Evolutionary conservation across 2,888 invertebrate species (phyloP).

Genomic region (Drosophila mettleri): DNA sequence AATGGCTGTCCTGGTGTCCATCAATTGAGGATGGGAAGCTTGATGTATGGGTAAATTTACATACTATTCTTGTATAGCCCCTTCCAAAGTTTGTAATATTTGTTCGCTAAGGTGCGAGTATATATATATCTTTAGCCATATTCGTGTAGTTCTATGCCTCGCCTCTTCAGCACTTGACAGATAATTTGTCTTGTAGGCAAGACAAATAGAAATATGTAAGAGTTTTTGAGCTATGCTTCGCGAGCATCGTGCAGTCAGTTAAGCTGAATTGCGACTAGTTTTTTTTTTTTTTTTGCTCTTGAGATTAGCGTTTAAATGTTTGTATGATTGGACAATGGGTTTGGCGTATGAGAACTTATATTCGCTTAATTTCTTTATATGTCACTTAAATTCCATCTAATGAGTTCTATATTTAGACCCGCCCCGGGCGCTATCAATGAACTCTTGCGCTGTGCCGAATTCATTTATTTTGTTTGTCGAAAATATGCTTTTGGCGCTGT

Average conservation of each 20-base stretch:
- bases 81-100: too few relatives aligned
- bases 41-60: too few relatives aligned
- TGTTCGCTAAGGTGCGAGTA: too few relatives aligned
- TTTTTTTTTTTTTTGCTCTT: conserved; percentile 6
- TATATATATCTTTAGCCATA: too few relatives aligned
- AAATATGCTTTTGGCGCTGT: conserved; percentile 25
- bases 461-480: conserved; percentile 21
- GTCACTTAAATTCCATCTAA: conserved; percentile 54
- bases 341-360: conserved; percentile 3
- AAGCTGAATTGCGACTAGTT: neutral
- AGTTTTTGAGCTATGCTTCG: too few relatives aligned
- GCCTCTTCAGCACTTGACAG: too few relatives aligned
- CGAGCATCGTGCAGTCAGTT: neutral
- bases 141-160: too few relatives aligned
- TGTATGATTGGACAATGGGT: conserved; percentile 10
- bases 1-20: neutral
- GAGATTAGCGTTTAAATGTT: conserved; percentile 45
- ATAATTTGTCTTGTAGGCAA: too few relatives aligned
- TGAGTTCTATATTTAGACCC: conserved; percentile 58
- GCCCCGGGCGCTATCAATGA: conserved; percentile 40
- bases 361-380: conserved; percentile 29
- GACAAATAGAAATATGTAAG: too few relatives aligned
- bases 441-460: conserved; percentile 12
- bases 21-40: too few relatives aligned
- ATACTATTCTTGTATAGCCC: too few relatives aligned